phyloP scores from a whole-genome alignment of 2,888 invertebrate species.

The Tolmerus cingulatus region DNA sequence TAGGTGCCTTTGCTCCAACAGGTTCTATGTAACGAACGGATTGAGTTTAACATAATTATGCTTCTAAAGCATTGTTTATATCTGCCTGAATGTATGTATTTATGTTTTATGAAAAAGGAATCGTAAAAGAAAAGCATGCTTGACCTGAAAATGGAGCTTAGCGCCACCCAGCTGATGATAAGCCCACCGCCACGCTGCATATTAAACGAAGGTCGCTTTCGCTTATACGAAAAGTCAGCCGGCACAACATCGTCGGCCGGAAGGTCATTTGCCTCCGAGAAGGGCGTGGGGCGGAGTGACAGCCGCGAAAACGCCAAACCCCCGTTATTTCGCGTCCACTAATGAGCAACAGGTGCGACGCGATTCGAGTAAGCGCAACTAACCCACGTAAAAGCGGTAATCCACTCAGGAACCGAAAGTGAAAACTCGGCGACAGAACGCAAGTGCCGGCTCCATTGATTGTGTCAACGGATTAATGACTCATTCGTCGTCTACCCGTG shows the following conservation, averaged over 20 bases:
- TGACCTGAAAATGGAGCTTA: background rate
- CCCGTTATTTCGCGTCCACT: background rate
- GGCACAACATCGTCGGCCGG: background rate
- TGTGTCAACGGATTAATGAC: slow-evolving; percentile 12
- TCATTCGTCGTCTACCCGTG: background rate
- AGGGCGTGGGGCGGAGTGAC: background rate
- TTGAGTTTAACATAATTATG: background rate
- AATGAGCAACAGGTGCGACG: slow-evolving; percentile 18
- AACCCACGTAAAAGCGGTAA: slow-evolving; percentile 8
- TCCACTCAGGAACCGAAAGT: slow-evolving; percentile 14
- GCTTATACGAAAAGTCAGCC: background rate
- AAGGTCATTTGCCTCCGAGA: slow-evolving; percentile 12
- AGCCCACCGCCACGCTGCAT: background rate
- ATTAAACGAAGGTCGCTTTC: slow-evolving; percentile 4
- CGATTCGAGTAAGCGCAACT: background rate
- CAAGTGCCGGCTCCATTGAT: background rate
- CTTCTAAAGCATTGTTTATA: background rate
- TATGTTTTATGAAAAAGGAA: background rate
- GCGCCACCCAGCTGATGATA: background rate
- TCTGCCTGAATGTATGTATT: background rate
- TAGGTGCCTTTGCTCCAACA: slow-evolving; percentile 72
- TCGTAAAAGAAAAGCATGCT: background rate
- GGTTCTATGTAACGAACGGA: slow-evolving; percentile 66
- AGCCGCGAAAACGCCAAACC: background rate
- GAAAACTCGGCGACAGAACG: slow-evolving; percentile 4